Conservation (phyloP, 2,888 invertebrate species). For the Drosophila limbata region DNA sequence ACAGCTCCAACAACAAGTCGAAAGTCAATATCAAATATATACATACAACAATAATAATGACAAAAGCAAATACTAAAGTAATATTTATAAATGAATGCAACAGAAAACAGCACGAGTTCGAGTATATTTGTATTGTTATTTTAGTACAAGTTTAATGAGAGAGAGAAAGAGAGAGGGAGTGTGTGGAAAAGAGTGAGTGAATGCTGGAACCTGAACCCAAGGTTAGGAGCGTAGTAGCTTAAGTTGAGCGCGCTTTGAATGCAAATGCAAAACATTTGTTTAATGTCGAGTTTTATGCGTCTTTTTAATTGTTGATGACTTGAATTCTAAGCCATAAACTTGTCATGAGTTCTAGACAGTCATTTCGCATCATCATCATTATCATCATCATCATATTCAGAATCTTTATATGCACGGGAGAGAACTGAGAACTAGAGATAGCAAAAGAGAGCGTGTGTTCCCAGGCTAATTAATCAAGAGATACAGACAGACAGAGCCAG, state of each 20-base stretch:
- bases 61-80: slow-evolving; percentile 41
- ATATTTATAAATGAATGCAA: slow-evolving; percentile 46
- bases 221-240: slow-evolving; percentile 30
- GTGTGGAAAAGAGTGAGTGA: slow-evolving; percentile 14
- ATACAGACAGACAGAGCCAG: slow-evolving; percentile 20
- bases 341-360: slow-evolving; percentile 38
- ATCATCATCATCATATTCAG: slow-evolving; percentile 20
- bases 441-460: slow-evolving; percentile 48
- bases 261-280: slow-evolving; percentile 56
- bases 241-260: slow-evolving; percentile 36
- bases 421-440: slow-evolving; percentile 11
- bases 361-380: slow-evolving; percentile 49
- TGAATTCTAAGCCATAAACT: slow-evolving; percentile 3
- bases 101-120: slow-evolving; percentile 13
- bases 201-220: slow-evolving; percentile 30
- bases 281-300: slow-evolving; percentile 47
- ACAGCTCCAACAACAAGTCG: slow-evolving; percentile 16
- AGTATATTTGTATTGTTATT: slow-evolving; percentile 2
- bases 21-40: slow-evolving; percentile 24
- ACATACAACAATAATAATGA: slow-evolving; percentile 11
- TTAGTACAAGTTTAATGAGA: slow-evolving; percentile 8
- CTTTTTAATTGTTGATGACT: slow-evolving; percentile 47
- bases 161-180: slow-evolving; percentile 10
- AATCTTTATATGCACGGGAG: slow-evolving; percentile 9
- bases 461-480: slow-evolving; percentile 76